Conservation (phyloP, 2,797 vertebrate species). For the Prunella strophiata region DNA sequence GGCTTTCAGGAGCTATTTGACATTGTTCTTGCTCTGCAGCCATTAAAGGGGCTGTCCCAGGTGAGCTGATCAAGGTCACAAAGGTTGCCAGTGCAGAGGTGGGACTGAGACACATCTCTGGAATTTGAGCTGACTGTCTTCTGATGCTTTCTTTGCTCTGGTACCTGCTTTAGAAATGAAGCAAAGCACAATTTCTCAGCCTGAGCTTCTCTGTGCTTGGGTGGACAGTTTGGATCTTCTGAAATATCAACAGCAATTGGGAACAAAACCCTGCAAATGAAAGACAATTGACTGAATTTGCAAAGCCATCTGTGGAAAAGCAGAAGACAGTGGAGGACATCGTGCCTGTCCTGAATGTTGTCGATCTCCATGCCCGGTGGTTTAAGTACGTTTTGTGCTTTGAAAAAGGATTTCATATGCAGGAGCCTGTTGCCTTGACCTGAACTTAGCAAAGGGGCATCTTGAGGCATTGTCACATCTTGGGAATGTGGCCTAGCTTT, state of each 20-base stretch:
- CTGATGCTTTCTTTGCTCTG: neutral
- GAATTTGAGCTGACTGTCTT: neutral
- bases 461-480: conserved; percentile 68
- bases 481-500: conserved; percentile 72
- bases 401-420: conserved; percentile 38
- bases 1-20: neutral
- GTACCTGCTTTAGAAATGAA: neutral
- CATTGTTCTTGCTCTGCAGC: neutral
- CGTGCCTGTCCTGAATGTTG: neutral
- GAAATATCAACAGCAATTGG: neutral
- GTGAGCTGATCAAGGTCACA: neutral
- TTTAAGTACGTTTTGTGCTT: conserved; percentile 11
- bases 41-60: neutral
- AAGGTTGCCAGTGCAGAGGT: neutral
- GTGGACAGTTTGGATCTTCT: neutral
- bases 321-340: neutral
- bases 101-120: neutral
- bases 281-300: neutral
- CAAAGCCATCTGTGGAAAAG: neutral
- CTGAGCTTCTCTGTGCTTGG: neutral
- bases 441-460: conserved; percentile 68
- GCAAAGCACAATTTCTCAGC: neutral
- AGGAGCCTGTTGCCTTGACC: conserved; percentile 65
- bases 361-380: neutral
- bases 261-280: neutral